Percentiles rank a stretch among this genome's conserved stretches.
phyloP scores from a whole-genome alignment of 2,888 invertebrate genomes.

The Drosophila peninsularis region DNA sequence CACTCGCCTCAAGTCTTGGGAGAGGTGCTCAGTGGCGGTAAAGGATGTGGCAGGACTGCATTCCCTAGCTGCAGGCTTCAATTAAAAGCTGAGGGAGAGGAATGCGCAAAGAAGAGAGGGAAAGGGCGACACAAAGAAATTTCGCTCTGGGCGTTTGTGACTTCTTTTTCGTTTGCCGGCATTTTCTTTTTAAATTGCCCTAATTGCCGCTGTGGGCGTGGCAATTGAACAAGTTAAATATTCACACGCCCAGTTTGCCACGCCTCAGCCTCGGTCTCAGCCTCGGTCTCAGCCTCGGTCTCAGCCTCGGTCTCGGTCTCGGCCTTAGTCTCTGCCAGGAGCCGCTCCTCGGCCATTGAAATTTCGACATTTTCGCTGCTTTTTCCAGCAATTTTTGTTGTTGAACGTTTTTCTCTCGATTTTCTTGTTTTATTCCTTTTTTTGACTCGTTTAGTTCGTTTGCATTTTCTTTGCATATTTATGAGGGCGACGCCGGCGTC shows the following conservation, averaged over 20 bases:
- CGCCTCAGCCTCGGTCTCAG: constrained; percentile 3
- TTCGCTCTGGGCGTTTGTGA: background rate
- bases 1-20: background rate
- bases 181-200: constrained; percentile 42
- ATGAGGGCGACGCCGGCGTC: constrained; percentile 54
- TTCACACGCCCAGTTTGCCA: constrained; percentile 33
- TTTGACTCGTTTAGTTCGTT: constrained; percentile 59
- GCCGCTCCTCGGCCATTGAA: background rate
- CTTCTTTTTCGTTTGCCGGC: background rate
- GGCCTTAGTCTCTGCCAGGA: background rate
- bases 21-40: background rate
- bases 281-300: constrained; percentile 7
- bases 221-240: constrained; percentile 54
- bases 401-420: constrained; percentile 3
- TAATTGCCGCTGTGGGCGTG: constrained; percentile 59
- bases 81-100: background rate
- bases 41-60: constrained; percentile 10
- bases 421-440: constrained; percentile 2
- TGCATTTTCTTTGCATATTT: constrained; percentile 76
- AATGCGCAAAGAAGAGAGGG: background rate
- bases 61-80: constrained; percentile 5
- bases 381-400: constrained; percentile 14
- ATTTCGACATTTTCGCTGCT: constrained; percentile 1
- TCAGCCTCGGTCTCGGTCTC: constrained; percentile 4
- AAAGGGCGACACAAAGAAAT: background rate